Percentiles rank a stretch among this genome's conserved stretches.
These are phyloP conservation scores for Anadara kagoshimensis DNA, from an alignment of 1,140 invertebrate genomes.

Conservation along the genomic window DNA sequence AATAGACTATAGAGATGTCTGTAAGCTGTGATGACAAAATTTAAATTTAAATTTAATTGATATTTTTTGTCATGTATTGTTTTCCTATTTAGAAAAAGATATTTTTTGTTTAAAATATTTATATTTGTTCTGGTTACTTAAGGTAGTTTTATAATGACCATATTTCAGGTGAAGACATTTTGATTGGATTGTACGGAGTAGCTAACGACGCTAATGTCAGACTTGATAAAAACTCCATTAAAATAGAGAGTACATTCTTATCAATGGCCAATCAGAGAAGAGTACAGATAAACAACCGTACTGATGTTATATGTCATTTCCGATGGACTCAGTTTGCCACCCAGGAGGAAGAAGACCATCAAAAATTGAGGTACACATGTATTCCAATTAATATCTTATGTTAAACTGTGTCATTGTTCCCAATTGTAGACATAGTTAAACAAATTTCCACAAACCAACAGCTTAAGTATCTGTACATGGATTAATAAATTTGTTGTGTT, in stretches of 20 bases:
- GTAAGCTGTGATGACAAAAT: too few relatives aligned
- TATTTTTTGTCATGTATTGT: slow-evolving; percentile 2
- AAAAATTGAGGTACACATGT: slow-evolving; percentile 39
- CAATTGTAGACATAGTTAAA: too few relatives aligned
- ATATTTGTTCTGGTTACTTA: not conserved
- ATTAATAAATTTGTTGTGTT: too few relatives aligned
- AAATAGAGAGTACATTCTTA: slow-evolving; percentile 73
- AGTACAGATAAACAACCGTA: slow-evolving; percentile 70
- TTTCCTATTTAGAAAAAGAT: not conserved
- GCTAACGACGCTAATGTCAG: slow-evolving; percentile 71
- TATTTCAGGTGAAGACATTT: slow-evolving; percentile 68
- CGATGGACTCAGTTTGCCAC: slow-evolving; percentile 73
- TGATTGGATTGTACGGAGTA: slow-evolving; percentile 68
- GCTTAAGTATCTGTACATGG: too few relatives aligned
- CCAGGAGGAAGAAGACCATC: slow-evolving; percentile 69
- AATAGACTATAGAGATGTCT: too few relatives aligned
- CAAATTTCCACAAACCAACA: too few relatives aligned
- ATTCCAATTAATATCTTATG: slow-evolving; percentile 8
- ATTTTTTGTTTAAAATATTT: not conserved
- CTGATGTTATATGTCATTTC: slow-evolving; percentile 72
- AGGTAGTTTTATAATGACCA: slow-evolving; percentile 8
- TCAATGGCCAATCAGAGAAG: slow-evolving; percentile 73
- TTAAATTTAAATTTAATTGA: not conserved
- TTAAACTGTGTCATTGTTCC: too few relatives aligned
- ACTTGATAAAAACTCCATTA: slow-evolving; percentile 72